Evolutionary conservation across 2,797 vertebrate genomes (phyloP).

Genomic region (Cossypha heuglini): DNA sequence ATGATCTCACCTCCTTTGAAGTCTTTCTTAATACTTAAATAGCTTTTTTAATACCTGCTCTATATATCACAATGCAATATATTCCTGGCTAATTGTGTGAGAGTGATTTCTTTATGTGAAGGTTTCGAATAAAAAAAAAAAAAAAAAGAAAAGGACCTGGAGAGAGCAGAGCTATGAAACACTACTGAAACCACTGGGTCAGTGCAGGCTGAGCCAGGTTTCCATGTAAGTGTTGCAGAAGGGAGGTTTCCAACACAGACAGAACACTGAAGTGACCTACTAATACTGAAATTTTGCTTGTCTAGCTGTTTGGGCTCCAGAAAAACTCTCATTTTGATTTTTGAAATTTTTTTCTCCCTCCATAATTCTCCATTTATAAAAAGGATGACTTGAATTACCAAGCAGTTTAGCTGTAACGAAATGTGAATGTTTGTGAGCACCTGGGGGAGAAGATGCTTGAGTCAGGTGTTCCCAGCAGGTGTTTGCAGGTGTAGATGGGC

Average conservation of each 20-base stretch:
- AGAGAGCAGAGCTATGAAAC: not conserved
- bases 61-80: constrained; percentile 26
- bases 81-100: not conserved
- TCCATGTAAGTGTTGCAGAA: not conserved
- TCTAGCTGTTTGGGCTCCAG: not conserved
- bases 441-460: not conserved
- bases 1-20: constrained; percentile 38
- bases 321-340: not conserved
- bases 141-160: not conserved
- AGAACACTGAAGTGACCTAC: not conserved
- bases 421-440: not conserved
- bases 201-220: not conserved
- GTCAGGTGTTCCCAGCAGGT: not conserved
- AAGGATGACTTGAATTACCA: not conserved
- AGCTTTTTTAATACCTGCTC: constrained; percentile 42
- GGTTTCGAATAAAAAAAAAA: not conserved
- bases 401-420: not conserved
- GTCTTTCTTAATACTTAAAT: not conserved
- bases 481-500: not conserved
- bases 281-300: not conserved
- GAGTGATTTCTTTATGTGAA: not conserved
- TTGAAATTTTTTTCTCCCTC: fast-evolving
- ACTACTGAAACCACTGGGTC: not conserved
- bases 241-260: not conserved
- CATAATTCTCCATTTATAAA: not conserved